These are phyloP conservation scores for Tenodera sinensis DNA, from an alignment of 2,888 invertebrate genomes.

Conservation along the genomic window DNA sequence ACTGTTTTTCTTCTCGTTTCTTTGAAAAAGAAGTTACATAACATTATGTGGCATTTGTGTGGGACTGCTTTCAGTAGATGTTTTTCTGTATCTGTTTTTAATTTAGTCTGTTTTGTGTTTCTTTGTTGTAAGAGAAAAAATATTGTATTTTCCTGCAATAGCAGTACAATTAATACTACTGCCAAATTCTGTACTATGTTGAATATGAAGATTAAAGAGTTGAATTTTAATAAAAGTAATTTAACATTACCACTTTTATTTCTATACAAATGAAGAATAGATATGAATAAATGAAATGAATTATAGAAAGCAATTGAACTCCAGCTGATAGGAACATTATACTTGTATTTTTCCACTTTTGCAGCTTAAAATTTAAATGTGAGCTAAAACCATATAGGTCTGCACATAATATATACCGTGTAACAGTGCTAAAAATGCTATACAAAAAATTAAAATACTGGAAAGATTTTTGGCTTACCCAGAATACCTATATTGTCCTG, in stretches of 20 bases:
- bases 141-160: background rate
- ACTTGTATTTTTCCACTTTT: conserved; percentile 16
- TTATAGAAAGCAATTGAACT: background rate
- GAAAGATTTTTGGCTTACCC: background rate
- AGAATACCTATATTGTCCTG: background rate
- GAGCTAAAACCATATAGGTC: background rate
- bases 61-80: background rate
- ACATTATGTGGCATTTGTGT: background rate
- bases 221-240: background rate
- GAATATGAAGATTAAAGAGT: background rate
- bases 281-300: background rate
- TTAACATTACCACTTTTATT: background rate
- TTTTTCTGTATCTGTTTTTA: background rate
- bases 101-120: background rate
- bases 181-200: background rate
- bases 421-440: background rate
- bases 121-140: background rate
- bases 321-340: background rate
- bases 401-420: background rate
- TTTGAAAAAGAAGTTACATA: background rate
- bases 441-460: background rate
- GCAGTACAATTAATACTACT: background rate
- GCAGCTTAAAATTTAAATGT: background rate
- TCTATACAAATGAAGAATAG: too few species aligned
- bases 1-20: background rate